Conservation (phyloP, 2,113 vertebrate species). For the Ictidomys tridecemlineatus region DNA sequence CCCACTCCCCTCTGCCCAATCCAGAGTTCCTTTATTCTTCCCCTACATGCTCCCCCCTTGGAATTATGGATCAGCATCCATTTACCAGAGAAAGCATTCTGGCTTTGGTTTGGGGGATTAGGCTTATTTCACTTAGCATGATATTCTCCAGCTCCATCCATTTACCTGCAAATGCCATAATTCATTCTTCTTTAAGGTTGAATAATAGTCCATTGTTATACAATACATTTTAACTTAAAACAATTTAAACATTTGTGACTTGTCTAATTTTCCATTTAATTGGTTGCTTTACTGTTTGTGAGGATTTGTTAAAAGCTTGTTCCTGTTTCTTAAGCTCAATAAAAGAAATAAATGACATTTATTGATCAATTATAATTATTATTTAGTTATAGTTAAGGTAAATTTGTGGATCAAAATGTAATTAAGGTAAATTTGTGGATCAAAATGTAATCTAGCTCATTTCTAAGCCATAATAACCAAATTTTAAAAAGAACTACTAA, state of each 20-base stretch:
- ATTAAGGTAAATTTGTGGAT: no score
- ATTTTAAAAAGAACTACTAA: not conserved
- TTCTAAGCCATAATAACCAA: not conserved
- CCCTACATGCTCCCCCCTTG: no score
- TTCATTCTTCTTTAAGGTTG: no score
- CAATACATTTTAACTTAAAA: not conserved
- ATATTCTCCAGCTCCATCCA: no score
- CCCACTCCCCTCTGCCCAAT: no score
- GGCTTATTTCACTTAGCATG: no score
- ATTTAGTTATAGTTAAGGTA: slow-evolving; percentile 2
- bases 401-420: slow-evolving; percentile 34
- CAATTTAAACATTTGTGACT: slow-evolving; percentile 22
- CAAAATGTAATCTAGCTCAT: slow-evolving; percentile 50
- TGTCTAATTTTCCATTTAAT: not conserved
- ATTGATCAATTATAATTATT: not conserved
- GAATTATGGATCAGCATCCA: no score
- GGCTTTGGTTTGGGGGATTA: no score
- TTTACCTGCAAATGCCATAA: no score
- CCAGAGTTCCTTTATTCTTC: no score
- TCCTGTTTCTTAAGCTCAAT: slow-evolving; percentile 36
- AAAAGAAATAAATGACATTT: slow-evolving; percentile 9
- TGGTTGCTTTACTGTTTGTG: slow-evolving; percentile 47
- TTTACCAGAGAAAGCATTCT: no score
- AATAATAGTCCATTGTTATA: no score
- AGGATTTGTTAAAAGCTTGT: slow-evolving; percentile 45